These are phyloP conservation scores for Dendropsophus ebraccatus DNA, from an alignment of 2,113 vertebrate species.

Conservation along the genomic window DNA sequence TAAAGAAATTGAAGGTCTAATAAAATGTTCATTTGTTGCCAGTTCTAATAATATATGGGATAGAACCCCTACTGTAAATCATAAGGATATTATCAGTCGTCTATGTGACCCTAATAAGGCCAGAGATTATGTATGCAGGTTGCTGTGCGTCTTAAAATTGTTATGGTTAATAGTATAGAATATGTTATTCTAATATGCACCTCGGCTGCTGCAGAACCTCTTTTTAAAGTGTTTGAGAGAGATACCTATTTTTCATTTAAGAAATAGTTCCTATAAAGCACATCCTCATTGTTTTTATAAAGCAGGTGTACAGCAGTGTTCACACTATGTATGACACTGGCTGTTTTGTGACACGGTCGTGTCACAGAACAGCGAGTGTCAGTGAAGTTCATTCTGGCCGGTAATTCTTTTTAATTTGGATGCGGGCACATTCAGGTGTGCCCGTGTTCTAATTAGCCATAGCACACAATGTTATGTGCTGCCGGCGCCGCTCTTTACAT, in stretches of 20 bases:
- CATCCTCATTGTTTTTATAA: not conserved
- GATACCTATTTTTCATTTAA: not conserved
- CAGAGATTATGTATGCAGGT: not conserved
- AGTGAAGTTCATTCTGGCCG: no score
- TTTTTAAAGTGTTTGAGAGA: not conserved
- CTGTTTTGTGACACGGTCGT: no score
- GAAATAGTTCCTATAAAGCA: not conserved
- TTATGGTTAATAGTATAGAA: not conserved
- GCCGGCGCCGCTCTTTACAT: no score
- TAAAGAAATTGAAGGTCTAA: not conserved
- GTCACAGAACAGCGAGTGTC: no score
- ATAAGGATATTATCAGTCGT: not conserved
- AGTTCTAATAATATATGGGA: not conserved
- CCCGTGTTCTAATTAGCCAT: no score
- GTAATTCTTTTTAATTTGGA: no score
- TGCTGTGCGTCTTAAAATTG: not conserved
- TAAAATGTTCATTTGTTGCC: not conserved
- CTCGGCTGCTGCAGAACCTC: not conserved
- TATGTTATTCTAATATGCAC: not conserved
- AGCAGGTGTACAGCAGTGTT: no score
- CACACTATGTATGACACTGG: no score
- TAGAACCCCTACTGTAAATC: not conserved
- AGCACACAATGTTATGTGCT: no score
- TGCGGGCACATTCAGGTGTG: no score
- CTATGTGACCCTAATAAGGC: not conserved